Evolutionary conservation across 2,797 vertebrate genomes (phyloP), one percentile per base, ranked within the genome.

Genomic region (Parambassis ranga): DNA sequence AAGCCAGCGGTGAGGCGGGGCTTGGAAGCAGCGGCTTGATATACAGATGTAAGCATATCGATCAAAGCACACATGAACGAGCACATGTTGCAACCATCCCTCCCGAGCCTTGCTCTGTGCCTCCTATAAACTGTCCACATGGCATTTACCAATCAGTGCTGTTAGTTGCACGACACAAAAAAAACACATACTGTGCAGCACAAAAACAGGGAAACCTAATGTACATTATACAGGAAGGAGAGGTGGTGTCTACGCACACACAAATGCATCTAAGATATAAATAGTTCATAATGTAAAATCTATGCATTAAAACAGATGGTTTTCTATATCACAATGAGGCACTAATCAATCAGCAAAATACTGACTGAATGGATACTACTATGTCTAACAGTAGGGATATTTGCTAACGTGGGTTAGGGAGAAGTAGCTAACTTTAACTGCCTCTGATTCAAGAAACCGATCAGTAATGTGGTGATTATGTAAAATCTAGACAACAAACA

Each of bases 51-150:
- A 82, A 85, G 74, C 82, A 74, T 75, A 84, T 87, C 50, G 67
- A 88, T 84, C 77, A 78, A 33, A 43, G 32, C 62, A 85, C 85
- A 85, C 87, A 89, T 82, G 81, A 86, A 72, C 61, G 71, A 77
- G 66, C 82, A 84, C 87, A 90, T 82, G 85, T 79, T 85, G 67
- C 16, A 75, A 56, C 70, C 77, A 59, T 80, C 75, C 68, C 52
- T 72, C 48, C 30, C 71, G 7, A 22, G 53, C 50, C 52, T 65
- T 30, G 19, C 38, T 55, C 47, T 10, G 39, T 66, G 39, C 57
- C 68, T 56, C 51, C 43, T 32, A 38, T 22, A 64, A 61, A 57
- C 58, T 35, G 31, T 57, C 66, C 48, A 78, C 42, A 58, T 46
- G 48, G n/a, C 27, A 69, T 68, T 60, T 57, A 76, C 30, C 52